phyloP scores from a whole-genome alignment of 1,140 invertebrate species.

The Drosophila truncata region DNA sequence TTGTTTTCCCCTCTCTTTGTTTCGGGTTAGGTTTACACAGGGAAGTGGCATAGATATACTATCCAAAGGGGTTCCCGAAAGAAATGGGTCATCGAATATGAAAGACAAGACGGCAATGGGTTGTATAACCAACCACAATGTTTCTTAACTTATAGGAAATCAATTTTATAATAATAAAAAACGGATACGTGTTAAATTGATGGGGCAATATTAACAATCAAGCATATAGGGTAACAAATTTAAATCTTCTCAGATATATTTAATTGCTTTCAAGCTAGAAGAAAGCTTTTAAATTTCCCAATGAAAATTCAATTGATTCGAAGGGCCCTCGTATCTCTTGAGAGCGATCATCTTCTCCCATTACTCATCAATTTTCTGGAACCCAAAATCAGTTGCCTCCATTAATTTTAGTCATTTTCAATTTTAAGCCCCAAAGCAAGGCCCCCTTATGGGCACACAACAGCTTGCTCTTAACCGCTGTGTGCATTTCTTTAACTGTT shows the following conservation, averaged over 20 bases:
- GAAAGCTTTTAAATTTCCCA: slow-evolving; percentile 15
- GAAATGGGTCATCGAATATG: slow-evolving; percentile 49
- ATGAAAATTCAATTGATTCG: slow-evolving; percentile 38
- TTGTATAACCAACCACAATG: slow-evolving; percentile 27
- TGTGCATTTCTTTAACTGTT: slow-evolving; percentile 49
- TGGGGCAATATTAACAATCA: slow-evolving; percentile 2
- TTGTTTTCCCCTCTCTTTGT: slow-evolving; percentile 25
- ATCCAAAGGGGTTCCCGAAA: slow-evolving; percentile 18
- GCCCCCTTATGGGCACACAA: slow-evolving; percentile 2
- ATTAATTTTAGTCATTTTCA: slow-evolving; percentile 34
- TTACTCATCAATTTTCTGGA: slow-evolving; percentile 12
- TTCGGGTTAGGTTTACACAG: slow-evolving; percentile 24
- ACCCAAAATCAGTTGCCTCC: slow-evolving; percentile 15
- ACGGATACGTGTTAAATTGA: neutral
- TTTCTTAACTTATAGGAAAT: slow-evolving; percentile 52
- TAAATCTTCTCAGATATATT: slow-evolving; percentile 5
- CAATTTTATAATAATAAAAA: slow-evolving; percentile 27
- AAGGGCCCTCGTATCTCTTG: slow-evolving; percentile 8
- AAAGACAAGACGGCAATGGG: slow-evolving; percentile 5
- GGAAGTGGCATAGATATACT: slow-evolving; percentile 54
- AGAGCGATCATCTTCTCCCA: slow-evolving; percentile 37
- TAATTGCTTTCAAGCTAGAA: slow-evolving; percentile 14
- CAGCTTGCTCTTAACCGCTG: slow-evolving; percentile 45
- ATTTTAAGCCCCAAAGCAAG: slow-evolving; percentile 23
- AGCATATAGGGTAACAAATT: slow-evolving; percentile 23